Base-by-base conservation (phyloP, 2,888 invertebrate species). In the Junonia oenone region DNA sequence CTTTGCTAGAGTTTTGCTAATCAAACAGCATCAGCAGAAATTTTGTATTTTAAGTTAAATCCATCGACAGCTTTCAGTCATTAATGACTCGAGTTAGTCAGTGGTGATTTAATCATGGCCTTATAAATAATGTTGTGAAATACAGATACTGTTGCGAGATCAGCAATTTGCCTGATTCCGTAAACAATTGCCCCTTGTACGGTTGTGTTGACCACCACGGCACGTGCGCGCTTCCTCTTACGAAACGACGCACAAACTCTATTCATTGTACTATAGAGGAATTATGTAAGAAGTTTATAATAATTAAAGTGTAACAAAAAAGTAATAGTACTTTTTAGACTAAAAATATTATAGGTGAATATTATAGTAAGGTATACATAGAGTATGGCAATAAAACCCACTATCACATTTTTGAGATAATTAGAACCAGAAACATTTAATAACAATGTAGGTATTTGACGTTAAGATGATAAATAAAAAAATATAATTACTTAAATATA, bases 201-300 rank as follows among this genome's bases (percentile, higher is more conserved):
- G 48, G 54, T 19, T 11, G 38, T 9, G 38, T 40, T 40, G 48
- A 49, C 54, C 54, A 55, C 43, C 54, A 35, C 45, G 15, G 54
- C 54, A 55, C 54, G 54, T 55, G 54, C 54, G 40, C 26, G 43
- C 54, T 33, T 55, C 54, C 54, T 55, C 43, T 49, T 43, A 26
- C 26, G 43, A 43, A 55, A 49, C 35, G 17, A 26, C 33, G 9
- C 14, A 27, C 26, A 49, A 17, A 26, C n/a, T 47, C 15, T 13
- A 19, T 35, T 49, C 15, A 49, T 26, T 35, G 13, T 14, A 26
- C 27, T 27, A 38, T 40, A n/a, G 17, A 19, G 15, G 17, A 19
- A 19, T 40, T 40, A 19, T 19, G 17, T 40, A 40, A 40, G 11
- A 19, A 17, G 11, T 40, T 40, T 6, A 11, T 17, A n/a, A 19